Evolutionary conservation across 2,113 vertebrate genomes (phyloP), one percentile per base, ranked within the genome.

Genomic region (Coreoperca whiteheadi): DNA sequence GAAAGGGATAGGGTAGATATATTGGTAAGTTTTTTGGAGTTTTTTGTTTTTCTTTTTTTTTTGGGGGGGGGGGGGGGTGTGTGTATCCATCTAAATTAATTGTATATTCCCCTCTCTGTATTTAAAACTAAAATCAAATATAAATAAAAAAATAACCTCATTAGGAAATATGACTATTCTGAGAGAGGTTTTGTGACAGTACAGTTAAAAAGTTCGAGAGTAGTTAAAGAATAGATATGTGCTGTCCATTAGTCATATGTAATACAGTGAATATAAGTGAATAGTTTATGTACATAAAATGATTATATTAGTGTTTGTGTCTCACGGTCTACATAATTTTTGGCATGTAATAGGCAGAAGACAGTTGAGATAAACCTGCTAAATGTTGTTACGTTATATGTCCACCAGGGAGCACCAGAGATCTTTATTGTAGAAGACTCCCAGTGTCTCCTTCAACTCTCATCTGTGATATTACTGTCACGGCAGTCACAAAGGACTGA

Each of bases 331-430:
- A 34, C 15, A 21, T 53, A 0, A 2, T 54, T 71, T 39, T n/a
- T 54, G 46, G 1, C 43, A 30, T 51, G 18, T 30, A 21, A n/a
- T n/a, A n/a, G 23, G 10, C 32, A 61, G 23, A 50, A 2, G 8
- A 41, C 25, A 23, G 37, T 20, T 70, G 0, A 6, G 18, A 81
- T 20, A 30, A 37, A 73, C 12, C 59, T 0, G 1, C 6, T 25
- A 12, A 25, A 32, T 74, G 73, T 64, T 23, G 8, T 57, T 81
- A 21, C 59, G 64, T 9, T 0, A 3, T 20, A 3, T 59, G 15
- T 73, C 94, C 94, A 93, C 87, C 73, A 95, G 95, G 85, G 87
- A 69, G 91, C 85, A 89, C 25, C 72, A 93, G 64, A 93, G 91
- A 61, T 74, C 93, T 77, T 74, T 10, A 43, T 8, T 57, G 30